Conservation (phyloP, 2,113 vertebrate genomes). For the Alouatta palliata region DNA sequence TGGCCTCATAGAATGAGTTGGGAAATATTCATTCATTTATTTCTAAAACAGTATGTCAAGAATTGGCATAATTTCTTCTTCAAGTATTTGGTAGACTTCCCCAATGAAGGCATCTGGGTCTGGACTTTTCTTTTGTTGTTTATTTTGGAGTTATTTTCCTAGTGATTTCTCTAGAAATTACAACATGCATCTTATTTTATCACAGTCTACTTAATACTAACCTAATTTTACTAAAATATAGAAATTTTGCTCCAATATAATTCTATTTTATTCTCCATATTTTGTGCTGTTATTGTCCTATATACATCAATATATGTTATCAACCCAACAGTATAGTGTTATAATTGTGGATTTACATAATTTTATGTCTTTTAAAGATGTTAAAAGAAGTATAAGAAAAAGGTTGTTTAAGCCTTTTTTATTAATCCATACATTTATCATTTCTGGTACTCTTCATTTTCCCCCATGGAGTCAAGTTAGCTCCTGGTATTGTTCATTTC, state of each 20-base stretch:
- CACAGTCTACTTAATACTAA: neutral
- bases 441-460: neutral
- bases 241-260: neutral
- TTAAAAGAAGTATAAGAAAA: constrained; percentile 10
- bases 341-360: neutral
- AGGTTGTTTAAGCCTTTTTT: neutral
- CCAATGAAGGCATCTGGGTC: neutral
- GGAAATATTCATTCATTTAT: neutral
- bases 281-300: neutral
- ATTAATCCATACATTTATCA: neutral
- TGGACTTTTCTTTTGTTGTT: neutral
- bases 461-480: neutral
- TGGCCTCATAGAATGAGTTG: neutral
- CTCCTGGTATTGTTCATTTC: neutral
- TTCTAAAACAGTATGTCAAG: neutral
- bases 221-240: neutral
- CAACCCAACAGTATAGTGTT: neutral
- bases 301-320: neutral
- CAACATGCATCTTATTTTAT: neutral
- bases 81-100: constrained; percentile 16
- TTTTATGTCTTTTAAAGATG: constrained; percentile 6
- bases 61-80: neutral
- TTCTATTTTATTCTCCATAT: neutral
- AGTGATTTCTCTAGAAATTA: neutral
- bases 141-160: neutral